These are phyloP conservation scores for Myotis lucifugus DNA, from an alignment of 2,113 vertebrate species.

Conservation along the genomic window DNA sequence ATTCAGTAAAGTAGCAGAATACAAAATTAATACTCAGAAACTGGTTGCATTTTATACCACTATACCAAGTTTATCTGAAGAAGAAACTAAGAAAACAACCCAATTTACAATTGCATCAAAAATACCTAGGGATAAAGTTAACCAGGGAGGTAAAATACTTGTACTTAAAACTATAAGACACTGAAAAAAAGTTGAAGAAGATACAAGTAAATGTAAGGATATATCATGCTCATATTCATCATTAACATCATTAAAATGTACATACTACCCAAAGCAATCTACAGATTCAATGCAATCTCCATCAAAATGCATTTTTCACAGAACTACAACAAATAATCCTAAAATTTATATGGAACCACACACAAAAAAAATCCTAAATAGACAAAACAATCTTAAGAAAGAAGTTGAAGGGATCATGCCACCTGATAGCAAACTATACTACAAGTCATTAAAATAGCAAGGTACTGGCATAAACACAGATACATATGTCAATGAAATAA, in stretches of 20 bases:
- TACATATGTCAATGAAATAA: not conserved
- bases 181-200: not conserved
- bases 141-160: not conserved
- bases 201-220: not conserved
- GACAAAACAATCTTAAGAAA: not conserved
- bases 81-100: not conserved
- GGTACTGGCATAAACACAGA: not conserved
- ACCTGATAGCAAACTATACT: not conserved
- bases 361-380: not conserved
- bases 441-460: not conserved
- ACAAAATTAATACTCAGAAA: not conserved
- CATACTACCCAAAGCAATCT: not conserved
- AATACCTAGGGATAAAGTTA: not conserved
- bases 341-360: not conserved
- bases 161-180: not conserved
- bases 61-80: not conserved
- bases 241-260: not conserved
- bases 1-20: not conserved
- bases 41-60: not conserved
- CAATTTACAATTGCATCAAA: not conserved
- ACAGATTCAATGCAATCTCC: not conserved
- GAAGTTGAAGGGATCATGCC: not conserved
- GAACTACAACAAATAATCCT: not conserved
- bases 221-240: not conserved
- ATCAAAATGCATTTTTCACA: not conserved